Evolutionary conservation across 2,888 invertebrate species (phyloP).

Genomic region (Andricus quercusramuli): DNA sequence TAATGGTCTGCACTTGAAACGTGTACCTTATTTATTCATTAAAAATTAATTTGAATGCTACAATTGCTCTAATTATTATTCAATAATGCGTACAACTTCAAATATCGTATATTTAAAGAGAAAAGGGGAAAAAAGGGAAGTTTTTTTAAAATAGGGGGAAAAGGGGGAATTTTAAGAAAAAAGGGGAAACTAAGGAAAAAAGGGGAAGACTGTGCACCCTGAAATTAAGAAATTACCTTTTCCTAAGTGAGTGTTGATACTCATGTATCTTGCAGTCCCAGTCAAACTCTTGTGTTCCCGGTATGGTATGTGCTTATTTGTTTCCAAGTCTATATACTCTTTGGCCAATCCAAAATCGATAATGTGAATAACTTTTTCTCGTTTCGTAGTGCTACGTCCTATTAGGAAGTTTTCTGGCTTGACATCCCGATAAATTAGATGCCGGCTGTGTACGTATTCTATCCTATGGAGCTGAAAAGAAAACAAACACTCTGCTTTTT

Average conservation of each 20-base stretch:
- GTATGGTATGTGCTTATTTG: slow-evolving; percentile 99
- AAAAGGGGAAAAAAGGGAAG: no score
- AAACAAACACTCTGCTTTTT: background rate
- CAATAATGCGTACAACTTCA: no score
- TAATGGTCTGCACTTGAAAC: no score
- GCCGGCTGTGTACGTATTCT: slow-evolving; percentile 99
- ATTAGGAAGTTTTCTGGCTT: slow-evolving; percentile 99
- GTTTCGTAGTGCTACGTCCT: slow-evolving; percentile 97
- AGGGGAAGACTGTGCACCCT: no score
- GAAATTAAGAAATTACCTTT: slow-evolving; percentile 83
- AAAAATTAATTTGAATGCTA: no score
- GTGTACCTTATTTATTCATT: no score
- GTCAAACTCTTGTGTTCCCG: slow-evolving; percentile 99
- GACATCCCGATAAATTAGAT: slow-evolving; percentile 99
- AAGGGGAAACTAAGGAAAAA: no score
- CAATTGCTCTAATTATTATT: no score
- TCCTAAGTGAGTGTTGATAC: slow-evolving; percentile 99
- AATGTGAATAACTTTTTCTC: slow-evolving; percentile 99
- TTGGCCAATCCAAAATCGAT: slow-evolving; percentile 99
- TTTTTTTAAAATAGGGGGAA: no score
- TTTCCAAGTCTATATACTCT: slow-evolving; percentile 99
- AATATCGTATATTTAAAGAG: no score
- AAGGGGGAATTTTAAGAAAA: no score
- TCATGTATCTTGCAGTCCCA: slow-evolving; percentile 99
- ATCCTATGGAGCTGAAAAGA: slow-evolving; percentile 94